Percentiles rank a stretch among this genome's conserved stretches.
Conservation (phyloP, 2,797 vertebrate species). For the Oryzias sinensis region DNA sequence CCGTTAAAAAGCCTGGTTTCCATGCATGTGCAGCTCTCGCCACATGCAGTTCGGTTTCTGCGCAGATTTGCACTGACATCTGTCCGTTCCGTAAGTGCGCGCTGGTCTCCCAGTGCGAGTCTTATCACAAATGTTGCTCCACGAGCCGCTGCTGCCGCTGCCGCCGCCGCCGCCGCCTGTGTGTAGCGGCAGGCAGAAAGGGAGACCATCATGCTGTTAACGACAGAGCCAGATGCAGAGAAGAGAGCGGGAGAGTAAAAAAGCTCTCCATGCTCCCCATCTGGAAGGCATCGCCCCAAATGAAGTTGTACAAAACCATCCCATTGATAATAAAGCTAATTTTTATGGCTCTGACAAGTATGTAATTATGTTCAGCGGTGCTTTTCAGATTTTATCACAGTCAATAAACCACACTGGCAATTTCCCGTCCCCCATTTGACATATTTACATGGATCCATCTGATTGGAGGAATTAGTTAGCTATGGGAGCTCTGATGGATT, state of each 20-base stretch:
- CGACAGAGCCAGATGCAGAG: conserved; percentile 92
- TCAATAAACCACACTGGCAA: conserved; percentile 99
- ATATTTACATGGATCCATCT: conserved; percentile 99
- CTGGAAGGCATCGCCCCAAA: conserved; percentile 98
- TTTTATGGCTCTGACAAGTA: conserved; percentile 99
- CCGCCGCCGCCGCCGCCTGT: conserved; percentile 33
- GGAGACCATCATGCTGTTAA: conserved; percentile 84
- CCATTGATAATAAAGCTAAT: conserved; percentile 99
- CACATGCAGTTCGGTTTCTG: conserved; percentile 27
- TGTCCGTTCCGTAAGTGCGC: conserved; percentile 17
- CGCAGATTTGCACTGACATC: conserved; percentile 27
- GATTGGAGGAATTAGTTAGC: conserved; percentile 99
- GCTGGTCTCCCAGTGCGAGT: conserved; percentile 31
- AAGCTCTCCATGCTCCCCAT: conserved; percentile 96
- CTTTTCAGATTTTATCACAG: conserved; percentile 99
- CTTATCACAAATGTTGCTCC: conserved; percentile 34
- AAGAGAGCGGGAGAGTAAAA: conserved; percentile 93
- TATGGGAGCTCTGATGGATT: conserved; percentile 98
- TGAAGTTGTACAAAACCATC: conserved; percentile 99
- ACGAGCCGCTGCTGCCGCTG: conserved; percentile 4
- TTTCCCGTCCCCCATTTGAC: conserved; percentile 97
- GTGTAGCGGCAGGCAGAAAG: conserved; percentile 50
- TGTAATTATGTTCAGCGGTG: conserved; percentile 99
- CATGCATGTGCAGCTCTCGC: conserved; percentile 18
- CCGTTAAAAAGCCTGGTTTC: conserved; percentile 18